These are phyloP conservation scores for Aporophyla nigra DNA, from an alignment of 2,888 invertebrate species.

Conservation along the genomic window DNA sequence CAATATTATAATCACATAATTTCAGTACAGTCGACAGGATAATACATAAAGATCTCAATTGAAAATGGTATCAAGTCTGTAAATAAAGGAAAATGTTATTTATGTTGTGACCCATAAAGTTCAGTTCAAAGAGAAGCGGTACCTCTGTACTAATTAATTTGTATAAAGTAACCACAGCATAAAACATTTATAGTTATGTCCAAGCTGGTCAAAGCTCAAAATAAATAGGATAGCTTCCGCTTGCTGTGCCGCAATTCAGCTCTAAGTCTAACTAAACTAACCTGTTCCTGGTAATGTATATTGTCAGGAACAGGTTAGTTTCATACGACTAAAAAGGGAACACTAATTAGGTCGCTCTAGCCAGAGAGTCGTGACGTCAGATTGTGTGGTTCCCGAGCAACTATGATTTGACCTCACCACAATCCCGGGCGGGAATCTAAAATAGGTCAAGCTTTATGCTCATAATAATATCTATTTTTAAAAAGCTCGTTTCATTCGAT, in stretches of 20 bases:
- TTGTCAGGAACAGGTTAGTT: neutral
- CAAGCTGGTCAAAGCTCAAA: neutral
- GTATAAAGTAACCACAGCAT: neutral
- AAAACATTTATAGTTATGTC: neutral
- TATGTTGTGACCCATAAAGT: neutral
- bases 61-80: neutral
- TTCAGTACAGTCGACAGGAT: too few species aligned
- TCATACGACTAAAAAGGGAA: neutral
- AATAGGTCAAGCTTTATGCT: neutral
- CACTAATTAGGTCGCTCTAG: neutral
- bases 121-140: too few species aligned
- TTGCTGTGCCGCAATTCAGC: neutral
- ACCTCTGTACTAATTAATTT: neutral
- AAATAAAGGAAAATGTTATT: neutral
- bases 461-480: neutral
- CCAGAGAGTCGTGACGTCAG: neutral
- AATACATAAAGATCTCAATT: too few species aligned
- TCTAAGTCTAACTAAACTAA: too few species aligned
- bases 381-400: neutral
- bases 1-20: neutral
- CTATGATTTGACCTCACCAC: neutral
- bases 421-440: neutral
- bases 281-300: too few species aligned
- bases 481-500: neutral
- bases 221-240: neutral